phyloP scores from a whole-genome alignment of 2,797 vertebrate genomes.

The Chaetodon trifasciatus region DNA sequence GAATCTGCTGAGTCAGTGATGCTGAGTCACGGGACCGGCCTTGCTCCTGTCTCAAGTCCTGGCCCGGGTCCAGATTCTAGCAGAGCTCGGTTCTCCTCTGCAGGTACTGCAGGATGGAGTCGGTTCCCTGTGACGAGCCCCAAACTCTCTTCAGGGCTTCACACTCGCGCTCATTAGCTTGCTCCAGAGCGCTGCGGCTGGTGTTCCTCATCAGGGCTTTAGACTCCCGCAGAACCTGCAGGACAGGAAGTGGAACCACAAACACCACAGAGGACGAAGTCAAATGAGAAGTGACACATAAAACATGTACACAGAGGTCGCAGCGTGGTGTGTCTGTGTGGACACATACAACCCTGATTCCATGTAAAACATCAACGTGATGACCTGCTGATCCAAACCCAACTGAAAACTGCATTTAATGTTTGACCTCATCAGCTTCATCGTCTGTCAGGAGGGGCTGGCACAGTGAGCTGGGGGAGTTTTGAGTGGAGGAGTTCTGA shows the following conservation, averaged over 20 bases:
- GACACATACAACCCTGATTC: too few relatives aligned
- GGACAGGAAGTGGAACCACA: conserved; percentile 5
- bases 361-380: too few relatives aligned
- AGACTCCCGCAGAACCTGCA: conserved; percentile 95
- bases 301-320: not conserved
- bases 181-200: conserved; percentile 92
- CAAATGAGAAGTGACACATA: too few relatives aligned
- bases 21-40: not conserved
- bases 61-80: conserved; percentile 31
- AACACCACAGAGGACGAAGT: not conserved
- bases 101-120: conserved; percentile 95
- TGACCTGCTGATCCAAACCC: too few relatives aligned
- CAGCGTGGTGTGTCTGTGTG: not conserved
- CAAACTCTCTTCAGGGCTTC: conserved; percentile 97
- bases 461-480: too few relatives aligned
- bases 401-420: too few relatives aligned
- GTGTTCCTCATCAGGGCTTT: conserved; percentile 94
- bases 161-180: conserved; percentile 96
- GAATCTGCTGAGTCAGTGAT: not conserved
- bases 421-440: too few relatives aligned
- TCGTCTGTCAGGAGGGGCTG: too few relatives aligned
- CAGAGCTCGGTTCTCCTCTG: conserved; percentile 87
- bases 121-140: conserved; percentile 96
- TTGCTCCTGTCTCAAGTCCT: not conserved
- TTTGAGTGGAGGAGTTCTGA: too few relatives aligned